Evolutionary conservation across 2,797 vertebrate genomes (phyloP).

Genomic region (Toxotes lorentzi): DNA sequence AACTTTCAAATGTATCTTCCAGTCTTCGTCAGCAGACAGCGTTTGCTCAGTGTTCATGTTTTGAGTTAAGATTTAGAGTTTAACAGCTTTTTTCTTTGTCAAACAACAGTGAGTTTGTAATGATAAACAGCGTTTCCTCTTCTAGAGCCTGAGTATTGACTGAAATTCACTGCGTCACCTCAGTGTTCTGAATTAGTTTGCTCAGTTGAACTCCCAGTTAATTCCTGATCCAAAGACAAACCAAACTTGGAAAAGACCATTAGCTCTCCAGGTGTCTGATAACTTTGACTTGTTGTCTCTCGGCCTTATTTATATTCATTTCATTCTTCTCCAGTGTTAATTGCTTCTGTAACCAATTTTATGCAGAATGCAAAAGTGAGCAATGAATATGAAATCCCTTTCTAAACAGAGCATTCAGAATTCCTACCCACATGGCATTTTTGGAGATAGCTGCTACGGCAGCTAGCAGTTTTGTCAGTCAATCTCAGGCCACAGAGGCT

Average conservation of each 20-base stretch:
- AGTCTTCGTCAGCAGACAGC: neutral
- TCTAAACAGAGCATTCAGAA: slow-evolving; percentile 53
- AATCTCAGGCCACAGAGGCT: slow-evolving; percentile 67
- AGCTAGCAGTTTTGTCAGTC: slow-evolving; percentile 71
- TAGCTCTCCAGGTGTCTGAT: slow-evolving; percentile 31
- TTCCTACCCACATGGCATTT: slow-evolving; percentile 52
- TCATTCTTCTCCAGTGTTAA: slow-evolving; percentile 43
- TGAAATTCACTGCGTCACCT: slow-evolving; percentile 8
- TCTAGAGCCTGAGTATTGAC: neutral
- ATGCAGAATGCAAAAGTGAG: slow-evolving; percentile 53
- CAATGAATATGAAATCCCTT: slow-evolving; percentile 48
- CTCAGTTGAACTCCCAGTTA: slow-evolving; percentile 2
- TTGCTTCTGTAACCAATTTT: slow-evolving; percentile 56
- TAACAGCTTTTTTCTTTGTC: neutral
- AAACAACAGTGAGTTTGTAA: neutral
- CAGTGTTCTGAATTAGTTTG: slow-evolving; percentile 16
- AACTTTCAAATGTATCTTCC: neutral
- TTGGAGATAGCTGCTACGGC: slow-evolving; percentile 63
- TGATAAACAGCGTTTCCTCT: neutral
- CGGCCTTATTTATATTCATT: slow-evolving; percentile 58
- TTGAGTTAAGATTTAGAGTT: neutral
- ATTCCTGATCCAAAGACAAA: slow-evolving; percentile 31
- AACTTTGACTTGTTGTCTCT: slow-evolving; percentile 42
- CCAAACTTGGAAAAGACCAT: slow-evolving; percentile 19
- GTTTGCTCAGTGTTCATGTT: neutral